phyloP scores from a whole-genome alignment of 1,140 invertebrate species.

The Panulirus ornatus region DNA sequence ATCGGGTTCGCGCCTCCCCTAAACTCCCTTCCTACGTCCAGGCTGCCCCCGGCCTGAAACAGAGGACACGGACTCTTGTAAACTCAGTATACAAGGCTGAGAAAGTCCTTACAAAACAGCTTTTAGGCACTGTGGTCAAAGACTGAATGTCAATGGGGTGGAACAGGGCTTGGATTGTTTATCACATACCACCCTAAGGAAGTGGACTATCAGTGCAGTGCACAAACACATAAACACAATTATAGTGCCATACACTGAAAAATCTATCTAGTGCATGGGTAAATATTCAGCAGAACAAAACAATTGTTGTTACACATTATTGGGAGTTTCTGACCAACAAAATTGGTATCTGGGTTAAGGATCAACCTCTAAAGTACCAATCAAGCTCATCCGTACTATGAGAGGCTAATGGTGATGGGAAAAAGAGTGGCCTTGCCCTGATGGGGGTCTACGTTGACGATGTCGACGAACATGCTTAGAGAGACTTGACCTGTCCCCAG shows the following conservation, averaged over 20 bases:
- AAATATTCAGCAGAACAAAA: neutral
- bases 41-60: conserved; percentile 64
- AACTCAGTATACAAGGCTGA: conserved; percentile 30
- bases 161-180: neutral
- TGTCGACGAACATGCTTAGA: conserved; percentile 65
- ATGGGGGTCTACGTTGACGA: conserved; percentile 27
- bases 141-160: neutral
- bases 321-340: neutral
- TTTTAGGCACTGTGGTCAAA: neutral
- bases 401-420: conserved; percentile 1
- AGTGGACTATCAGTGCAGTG: neutral
- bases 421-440: neutral
- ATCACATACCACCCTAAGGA: neutral
- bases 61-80: conserved; percentile 62
- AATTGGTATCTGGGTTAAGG: neutral
- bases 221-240: neutral
- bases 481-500: conserved; percentile 61
- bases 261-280: too few species aligned
- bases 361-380: neutral
- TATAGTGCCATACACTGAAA: neutral
- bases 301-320: neutral
- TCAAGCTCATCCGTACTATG: neutral
- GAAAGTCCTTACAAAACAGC: conserved; percentile 9
- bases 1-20: conserved; percentile 47
- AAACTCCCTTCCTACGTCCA: conserved; percentile 52